Conservation (phyloP, 2,113 vertebrate genomes). For the Taurulus bubalis region DNA sequence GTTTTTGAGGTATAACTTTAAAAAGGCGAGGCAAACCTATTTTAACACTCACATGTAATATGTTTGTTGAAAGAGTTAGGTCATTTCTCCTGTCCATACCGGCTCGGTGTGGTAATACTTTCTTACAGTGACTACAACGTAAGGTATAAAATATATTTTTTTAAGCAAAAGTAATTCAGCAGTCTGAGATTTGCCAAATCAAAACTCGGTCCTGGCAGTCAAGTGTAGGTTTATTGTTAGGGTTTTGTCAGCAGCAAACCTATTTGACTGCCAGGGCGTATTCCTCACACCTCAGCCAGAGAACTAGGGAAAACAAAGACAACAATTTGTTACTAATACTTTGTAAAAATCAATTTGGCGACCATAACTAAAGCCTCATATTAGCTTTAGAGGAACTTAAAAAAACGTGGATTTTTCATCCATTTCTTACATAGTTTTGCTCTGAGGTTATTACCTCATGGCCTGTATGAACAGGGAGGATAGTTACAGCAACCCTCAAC, state of each 20-base stretch:
- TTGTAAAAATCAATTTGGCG: not conserved
- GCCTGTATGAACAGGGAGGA: not conserved
- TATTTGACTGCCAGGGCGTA: not conserved
- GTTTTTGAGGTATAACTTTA: not conserved
- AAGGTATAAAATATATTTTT: not conserved
- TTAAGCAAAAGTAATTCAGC: not conserved
- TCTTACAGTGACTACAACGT: not conserved
- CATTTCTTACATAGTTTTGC: not conserved
- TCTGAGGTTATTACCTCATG: not conserved
- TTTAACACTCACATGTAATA: slow-evolving; percentile 7
- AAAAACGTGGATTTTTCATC: not conserved
- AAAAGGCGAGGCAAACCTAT: slow-evolving; percentile 2
- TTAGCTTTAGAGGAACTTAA: not conserved
- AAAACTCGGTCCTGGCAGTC: not conserved
- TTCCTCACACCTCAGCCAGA: not conserved
- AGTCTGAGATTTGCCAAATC: not conserved
- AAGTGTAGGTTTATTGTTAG: not conserved
- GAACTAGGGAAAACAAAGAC: not conserved
- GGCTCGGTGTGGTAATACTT: not conserved
- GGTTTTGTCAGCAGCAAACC: not conserved
- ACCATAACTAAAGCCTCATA: not conserved
- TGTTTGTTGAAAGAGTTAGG: not conserved
- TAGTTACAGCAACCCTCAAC: not conserved
- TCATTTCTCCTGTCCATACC: not conserved
- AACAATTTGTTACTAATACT: not conserved